Conservation (phyloP, 2,797 vertebrate species). For the Denticeps clupeoides region DNA sequence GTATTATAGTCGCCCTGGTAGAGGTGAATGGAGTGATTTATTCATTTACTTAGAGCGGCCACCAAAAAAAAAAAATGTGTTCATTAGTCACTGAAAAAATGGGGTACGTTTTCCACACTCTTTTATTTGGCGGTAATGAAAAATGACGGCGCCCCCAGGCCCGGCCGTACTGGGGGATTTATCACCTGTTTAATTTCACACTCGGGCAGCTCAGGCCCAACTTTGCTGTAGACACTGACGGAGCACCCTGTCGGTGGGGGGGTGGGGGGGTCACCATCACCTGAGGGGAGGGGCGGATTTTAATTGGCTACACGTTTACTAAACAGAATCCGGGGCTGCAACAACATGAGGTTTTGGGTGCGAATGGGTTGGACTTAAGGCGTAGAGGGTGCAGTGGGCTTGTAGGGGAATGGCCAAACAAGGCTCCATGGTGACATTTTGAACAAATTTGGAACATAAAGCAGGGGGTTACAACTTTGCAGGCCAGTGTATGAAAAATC, state of each 20-base stretch:
- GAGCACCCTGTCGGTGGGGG: too few relatives aligned
- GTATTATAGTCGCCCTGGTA: conserved; percentile 15
- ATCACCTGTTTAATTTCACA: conserved; percentile 76
- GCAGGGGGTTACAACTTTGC: too few relatives aligned
- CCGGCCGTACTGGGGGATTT: conserved; percentile 56
- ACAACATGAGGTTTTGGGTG: conserved; percentile 30
- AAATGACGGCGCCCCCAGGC: conserved; percentile 53
- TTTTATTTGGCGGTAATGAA: conserved; percentile 68
- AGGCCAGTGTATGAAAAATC: too few relatives aligned
- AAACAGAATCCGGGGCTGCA: conserved; percentile 50
- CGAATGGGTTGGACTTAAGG: conserved; percentile 7
- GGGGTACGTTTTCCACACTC: conserved; percentile 49
- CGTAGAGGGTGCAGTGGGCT: neutral
- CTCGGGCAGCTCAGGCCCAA: conserved; percentile 52
- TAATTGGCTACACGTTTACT: conserved; percentile 53
- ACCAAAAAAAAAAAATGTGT: conserved; percentile 50
- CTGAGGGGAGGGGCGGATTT: conserved; percentile 35
- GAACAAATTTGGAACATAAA: too few relatives aligned
- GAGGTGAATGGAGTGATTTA: conserved; percentile 45
- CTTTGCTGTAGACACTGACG: conserved; percentile 56
- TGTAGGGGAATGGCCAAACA: too few relatives aligned
- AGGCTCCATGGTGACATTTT: too few relatives aligned
- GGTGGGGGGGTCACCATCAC: conserved; percentile 48
- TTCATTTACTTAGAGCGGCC: conserved; percentile 40
- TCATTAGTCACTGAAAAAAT: conserved; percentile 62